Conservation (phyloP, 2,113 vertebrate genomes). For the Thomomys bottae region DNA sequence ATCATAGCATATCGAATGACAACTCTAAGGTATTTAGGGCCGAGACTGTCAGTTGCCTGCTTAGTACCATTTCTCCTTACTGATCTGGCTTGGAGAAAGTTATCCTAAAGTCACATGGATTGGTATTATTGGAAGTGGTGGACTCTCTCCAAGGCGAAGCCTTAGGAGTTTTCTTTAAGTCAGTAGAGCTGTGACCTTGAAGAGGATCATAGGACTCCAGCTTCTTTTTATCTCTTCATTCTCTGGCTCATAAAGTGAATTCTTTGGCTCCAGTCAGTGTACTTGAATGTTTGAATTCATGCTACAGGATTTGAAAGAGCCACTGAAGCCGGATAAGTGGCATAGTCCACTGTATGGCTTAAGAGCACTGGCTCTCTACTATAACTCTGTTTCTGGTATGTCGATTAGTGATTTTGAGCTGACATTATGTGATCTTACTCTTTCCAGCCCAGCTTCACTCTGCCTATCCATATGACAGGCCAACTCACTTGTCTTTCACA, state of each 20-base stretch:
- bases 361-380: not conserved
- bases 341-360: not conserved
- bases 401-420: not conserved
- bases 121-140: not conserved
- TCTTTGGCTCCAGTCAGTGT: not conserved
- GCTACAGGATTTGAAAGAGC: not conserved
- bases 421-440: not conserved
- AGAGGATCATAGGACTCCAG: not conserved
- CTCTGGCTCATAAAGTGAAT: not conserved
- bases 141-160: no score
- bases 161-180: not conserved
- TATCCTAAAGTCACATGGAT: not conserved
- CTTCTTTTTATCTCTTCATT: not conserved
- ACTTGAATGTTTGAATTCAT: not conserved
- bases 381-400: not conserved
- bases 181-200: not conserved
- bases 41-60: not conserved
- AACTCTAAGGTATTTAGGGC: not conserved
- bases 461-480: not conserved
- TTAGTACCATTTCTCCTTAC: not conserved
- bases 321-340: not conserved
- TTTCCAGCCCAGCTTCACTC: not conserved
- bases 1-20: fast-evolving
- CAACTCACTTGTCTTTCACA: not conserved
- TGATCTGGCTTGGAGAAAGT: not conserved